Base-by-base conservation (phyloP, 2,888 invertebrate genomes). In the Stenurella melanura region DNA sequence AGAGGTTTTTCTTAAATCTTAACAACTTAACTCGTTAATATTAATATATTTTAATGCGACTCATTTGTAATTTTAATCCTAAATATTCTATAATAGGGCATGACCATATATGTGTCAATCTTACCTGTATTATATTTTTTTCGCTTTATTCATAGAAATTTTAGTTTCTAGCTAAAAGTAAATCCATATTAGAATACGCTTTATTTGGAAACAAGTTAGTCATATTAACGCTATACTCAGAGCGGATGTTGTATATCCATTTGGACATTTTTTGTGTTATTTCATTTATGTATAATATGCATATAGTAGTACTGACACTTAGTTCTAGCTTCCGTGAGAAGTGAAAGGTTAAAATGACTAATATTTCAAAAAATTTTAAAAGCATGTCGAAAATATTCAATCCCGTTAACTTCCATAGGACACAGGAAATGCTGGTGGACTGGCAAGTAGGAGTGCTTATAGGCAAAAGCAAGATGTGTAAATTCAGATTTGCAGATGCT, bases 11-110 rank as follows among this genome's bases (percentile, higher is more conserved):
- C 18, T 19, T 15, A 11, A 64, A 42, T 42, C 64, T 50, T 64
- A 64, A 64, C 38, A 21, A 64, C 64, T 38, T 4, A 21, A 18
- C 64, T 18, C 38, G 64, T 38, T 61, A 42, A 42, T 50, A 42
- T 64, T 64, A 64, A 64, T 42, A 42, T 11, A 18, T 64, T 21
- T 21, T 64, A 64, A 64, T 42, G 42, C 42, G 64, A 18, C 64
- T 42, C 42, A 38, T 38, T 64, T 64, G 64, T 64, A 42, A 64
- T 38, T 64, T 64, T 38, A 64, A 64, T 64, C 64, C n/a, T 42
- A 64, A 64, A 60, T 19, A 18, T 64, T 11, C 19, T 64, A 42
- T 64, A 64, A 64, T 64, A 19, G 64, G 64, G 19, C 19, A 64
- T 64, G 64, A 42, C 42, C 42, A 30, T 64, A 64, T 64, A 50